phyloP scores from a whole-genome alignment of 2,113 vertebrate species.

The Barnardius zonarius region DNA sequence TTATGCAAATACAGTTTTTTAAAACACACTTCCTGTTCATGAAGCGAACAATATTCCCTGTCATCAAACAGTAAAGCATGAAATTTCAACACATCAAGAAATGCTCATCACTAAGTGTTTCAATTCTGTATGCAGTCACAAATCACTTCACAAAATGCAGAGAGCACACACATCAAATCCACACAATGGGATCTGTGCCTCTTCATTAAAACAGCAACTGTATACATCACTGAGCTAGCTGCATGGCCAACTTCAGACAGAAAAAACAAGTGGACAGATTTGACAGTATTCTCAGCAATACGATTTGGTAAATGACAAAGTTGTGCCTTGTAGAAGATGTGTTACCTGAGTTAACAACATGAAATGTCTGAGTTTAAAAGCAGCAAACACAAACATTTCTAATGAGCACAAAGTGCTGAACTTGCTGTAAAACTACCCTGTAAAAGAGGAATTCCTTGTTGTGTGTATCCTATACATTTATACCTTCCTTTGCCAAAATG shows the following conservation, averaged over 20 bases:
- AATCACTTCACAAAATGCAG: neutral
- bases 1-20: neutral
- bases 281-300: neutral
- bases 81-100: neutral
- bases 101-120: neutral
- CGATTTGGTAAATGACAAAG: neutral
- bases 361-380: neutral
- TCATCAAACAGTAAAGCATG: neutral
- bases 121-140: neutral
- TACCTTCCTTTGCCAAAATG: neutral
- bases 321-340: neutral
- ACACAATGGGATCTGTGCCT: neutral
- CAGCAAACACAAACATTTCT: neutral
- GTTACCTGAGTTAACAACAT: neutral
- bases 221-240: neutral
- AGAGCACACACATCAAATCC: neutral
- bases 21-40: neutral
- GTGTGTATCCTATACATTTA: neutral
- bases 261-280: neutral
- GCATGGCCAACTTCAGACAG: neutral
- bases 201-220: neutral
- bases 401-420: neutral
- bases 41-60: neutral
- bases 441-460: neutral
- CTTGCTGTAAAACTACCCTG: neutral